Evolutionary conservation across 2,113 vertebrate species (phyloP).

Genomic region (Microcebus griseorufus): DNA sequence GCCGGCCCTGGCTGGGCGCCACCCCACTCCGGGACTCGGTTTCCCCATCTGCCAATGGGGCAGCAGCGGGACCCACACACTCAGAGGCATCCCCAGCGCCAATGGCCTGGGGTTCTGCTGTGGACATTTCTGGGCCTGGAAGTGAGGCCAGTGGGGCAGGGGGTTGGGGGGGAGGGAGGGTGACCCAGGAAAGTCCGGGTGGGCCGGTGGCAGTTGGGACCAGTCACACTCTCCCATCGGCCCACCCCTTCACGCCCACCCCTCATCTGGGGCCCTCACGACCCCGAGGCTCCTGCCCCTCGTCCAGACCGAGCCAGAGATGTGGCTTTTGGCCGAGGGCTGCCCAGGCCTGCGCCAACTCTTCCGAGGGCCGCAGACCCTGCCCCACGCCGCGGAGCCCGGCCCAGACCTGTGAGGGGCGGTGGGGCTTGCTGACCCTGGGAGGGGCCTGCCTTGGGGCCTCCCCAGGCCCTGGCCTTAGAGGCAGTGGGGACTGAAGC

Average conservation of each 20-base stretch:
- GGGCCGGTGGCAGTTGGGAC: not conserved
- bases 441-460: not conserved
- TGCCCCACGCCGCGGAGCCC: rapidly evolving
- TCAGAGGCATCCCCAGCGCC: not conserved
- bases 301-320: not conserved
- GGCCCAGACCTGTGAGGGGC: not conserved
- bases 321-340: not conserved
- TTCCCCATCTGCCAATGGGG: not conserved
- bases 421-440: rapidly evolving
- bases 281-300: not conserved
- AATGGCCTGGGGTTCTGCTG: not conserved
- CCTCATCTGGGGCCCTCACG: not conserved
- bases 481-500: not conserved
- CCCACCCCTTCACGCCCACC: not conserved
- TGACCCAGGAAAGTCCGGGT: not conserved
- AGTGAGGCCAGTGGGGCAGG: not conserved
- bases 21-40: rapidly evolving
- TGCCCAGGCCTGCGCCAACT: not conserved
- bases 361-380: not conserved
- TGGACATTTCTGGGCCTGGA: not conserved
- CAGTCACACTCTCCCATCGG: not conserved
- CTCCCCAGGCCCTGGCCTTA: not conserved
- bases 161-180: rapidly evolving
- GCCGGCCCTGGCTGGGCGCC: rapidly evolving
- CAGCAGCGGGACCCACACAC: rapidly evolving